phyloP scores from a whole-genome alignment of 2,113 vertebrate genomes.

The Rhineura floridana region DNA sequence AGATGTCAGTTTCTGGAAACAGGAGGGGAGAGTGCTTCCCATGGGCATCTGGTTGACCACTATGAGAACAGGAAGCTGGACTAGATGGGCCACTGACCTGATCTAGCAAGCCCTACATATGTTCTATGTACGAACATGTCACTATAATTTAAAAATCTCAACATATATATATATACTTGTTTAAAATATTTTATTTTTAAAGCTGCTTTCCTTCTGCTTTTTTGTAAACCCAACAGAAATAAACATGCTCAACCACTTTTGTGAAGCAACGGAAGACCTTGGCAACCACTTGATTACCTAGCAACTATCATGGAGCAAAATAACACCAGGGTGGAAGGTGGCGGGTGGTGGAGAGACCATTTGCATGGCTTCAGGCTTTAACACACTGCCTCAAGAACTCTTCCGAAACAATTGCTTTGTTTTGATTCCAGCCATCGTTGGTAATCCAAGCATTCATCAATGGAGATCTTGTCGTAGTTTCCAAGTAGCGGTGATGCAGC shows the following conservation, averaged over 20 bases:
- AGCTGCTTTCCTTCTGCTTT: too few relatives aligned
- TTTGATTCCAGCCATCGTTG: conserved; percentile 27
- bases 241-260: not conserved
- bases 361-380: not conserved
- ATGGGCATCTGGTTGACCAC: too few relatives aligned
- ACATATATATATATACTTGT: too few relatives aligned
- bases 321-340: not conserved
- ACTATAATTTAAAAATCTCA: not conserved
- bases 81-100: too few relatives aligned
- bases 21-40: too few relatives aligned
- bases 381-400: not conserved
- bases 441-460: not conserved
- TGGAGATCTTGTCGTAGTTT: not conserved
- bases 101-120: too few relatives aligned
- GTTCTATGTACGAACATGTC: too few relatives aligned
- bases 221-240: not conserved
- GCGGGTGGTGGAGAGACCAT: not conserved
- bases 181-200: not conserved
- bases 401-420: not conserved
- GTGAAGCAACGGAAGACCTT: not conserved
- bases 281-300: not conserved
- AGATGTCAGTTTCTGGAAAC: too few relatives aligned
- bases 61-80: too few relatives aligned
- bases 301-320: not conserved
- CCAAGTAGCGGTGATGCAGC: not conserved